Base-by-base conservation (phyloP, 1,140 invertebrate species). In the Meloidogyne floridensis region DNA sequence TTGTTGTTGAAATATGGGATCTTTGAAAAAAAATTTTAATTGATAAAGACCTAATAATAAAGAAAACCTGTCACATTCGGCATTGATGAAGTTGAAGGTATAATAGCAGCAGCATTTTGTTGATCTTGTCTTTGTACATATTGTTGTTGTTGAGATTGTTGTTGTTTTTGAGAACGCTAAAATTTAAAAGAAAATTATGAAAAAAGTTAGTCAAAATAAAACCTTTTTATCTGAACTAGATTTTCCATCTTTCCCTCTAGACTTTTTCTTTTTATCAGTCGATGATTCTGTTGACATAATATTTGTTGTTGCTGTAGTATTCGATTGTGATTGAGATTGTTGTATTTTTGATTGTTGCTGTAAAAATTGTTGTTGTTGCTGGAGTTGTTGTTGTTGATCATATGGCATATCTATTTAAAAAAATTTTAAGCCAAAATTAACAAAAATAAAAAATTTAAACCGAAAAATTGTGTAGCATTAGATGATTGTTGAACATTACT, bases 221-320 rank as follows among this genome's bases (percentile, higher is more conserved):
- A 18, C 13, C 20, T 42, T 71, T 69, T 13, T 20, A 2, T 53
- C 59, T 51, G 43, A 51, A 11, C 15, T 71, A 71, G n/a, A 65
- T 71, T 10, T 71, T 15, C 65, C 10, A 20, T 47, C 18, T 11
- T 11, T 69, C 20, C 10, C 54, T 8, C 10, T 59, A 47, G 51
- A 18, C 32, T 47, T 78, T 20, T 10, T 70, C 56, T 47, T 47
- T 18, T 59, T 69, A 6, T 71, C 18, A 18, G 20, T 56, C 6
- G 9, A 15, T 9, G 77, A 51, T 15, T 79, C 77, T 15, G 42
- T 79, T 13, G 77, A 79, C 32, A 65, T 15, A 69, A 71, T 42
- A 47, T 78, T 78, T 15, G 77, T 71, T 70, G 77, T n/a, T 65
- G 59, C n/a, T 59, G 56, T 59, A 15, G 11, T 59, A 59, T 13